Conservation (phyloP, 2,113 vertebrate species). For the Ageneiosus marmoratus region DNA sequence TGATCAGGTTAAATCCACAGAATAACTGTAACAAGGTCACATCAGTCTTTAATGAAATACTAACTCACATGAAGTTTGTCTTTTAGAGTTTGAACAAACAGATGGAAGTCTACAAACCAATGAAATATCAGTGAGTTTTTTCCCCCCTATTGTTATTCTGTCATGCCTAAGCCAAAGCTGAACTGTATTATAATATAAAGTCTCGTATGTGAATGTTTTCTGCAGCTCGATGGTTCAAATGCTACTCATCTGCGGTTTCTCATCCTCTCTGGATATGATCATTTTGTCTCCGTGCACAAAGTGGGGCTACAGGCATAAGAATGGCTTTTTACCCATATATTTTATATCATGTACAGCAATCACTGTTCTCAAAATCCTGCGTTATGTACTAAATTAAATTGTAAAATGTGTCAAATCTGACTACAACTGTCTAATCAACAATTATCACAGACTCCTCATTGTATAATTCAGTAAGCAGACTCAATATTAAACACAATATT, state of each 20-base stretch:
- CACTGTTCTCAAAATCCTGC: not conserved
- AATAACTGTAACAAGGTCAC: not conserved
- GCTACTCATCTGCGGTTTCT: slow-evolving; percentile 87
- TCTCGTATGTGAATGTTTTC: slow-evolving; percentile 15
- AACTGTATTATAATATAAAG: not conserved
- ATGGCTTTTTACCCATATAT: not conserved
- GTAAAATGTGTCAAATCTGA: not conserved
- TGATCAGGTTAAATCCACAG: not conserved
- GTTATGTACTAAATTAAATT: not conserved
- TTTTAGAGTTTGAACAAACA: slow-evolving; percentile 80
- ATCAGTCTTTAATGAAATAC: not conserved
- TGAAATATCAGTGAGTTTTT: slow-evolving; percentile 82
- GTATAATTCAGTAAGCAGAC: not conserved
- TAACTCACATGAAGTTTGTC: slow-evolving; percentile 52
- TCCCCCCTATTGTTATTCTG: not conserved
- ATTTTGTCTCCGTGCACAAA: slow-evolving; percentile 88
- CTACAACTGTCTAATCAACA: not conserved
- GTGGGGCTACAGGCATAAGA: slow-evolving; percentile 77
- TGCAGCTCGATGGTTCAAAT: slow-evolving; percentile 78
- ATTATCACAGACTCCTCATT: not conserved
- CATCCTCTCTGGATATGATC: slow-evolving; percentile 86
- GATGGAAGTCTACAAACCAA: slow-evolving; percentile 88
- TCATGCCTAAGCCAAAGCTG: not conserved
- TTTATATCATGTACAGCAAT: slow-evolving; percentile 13
- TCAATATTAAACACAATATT: no score